Evolutionary conservation across 2,113 vertebrate species (phyloP).

Genomic region (Columba janthina): DNA sequence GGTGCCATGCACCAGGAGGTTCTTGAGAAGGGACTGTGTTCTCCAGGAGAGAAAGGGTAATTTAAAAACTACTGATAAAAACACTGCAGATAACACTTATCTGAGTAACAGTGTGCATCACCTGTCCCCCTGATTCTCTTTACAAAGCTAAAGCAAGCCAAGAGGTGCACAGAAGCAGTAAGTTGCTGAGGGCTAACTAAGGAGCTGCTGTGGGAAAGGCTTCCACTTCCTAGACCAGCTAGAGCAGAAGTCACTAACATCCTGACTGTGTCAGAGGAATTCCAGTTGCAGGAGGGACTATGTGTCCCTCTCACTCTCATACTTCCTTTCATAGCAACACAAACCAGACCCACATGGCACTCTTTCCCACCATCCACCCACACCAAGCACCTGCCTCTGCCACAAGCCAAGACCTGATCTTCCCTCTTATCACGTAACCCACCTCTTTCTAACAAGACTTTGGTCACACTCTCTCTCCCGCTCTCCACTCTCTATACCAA

Average conservation of each 20-base stretch:
- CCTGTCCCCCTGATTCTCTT: neutral
- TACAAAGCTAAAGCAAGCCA: neutral
- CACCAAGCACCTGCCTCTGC: neutral
- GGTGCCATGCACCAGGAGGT: conserved; percentile 58
- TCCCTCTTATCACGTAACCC: neutral
- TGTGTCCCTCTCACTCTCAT: rapidly evolving
- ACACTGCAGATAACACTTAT: neutral
- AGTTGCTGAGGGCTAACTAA: neutral
- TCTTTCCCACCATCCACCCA: neutral
- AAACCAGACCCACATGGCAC: neutral
- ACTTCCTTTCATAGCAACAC: neutral
- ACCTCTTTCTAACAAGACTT: neutral
- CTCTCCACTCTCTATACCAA: neutral
- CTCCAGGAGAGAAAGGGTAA: neutral
- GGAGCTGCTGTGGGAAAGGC: neutral
- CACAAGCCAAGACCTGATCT: neutral
- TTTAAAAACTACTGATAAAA: neutral
- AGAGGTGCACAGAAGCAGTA: rapidly evolving
- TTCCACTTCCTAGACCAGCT: neutral
- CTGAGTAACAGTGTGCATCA: neutral
- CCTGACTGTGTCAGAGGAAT: neutral
- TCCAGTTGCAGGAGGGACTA: neutral
- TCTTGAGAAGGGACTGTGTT: neutral
- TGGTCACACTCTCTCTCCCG: neutral
- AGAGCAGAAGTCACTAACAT: neutral